These are phyloP conservation scores for Arrhamphus sclerolepis DNA, from an alignment of 2,797 vertebrate species.

Conservation along the genomic window DNA sequence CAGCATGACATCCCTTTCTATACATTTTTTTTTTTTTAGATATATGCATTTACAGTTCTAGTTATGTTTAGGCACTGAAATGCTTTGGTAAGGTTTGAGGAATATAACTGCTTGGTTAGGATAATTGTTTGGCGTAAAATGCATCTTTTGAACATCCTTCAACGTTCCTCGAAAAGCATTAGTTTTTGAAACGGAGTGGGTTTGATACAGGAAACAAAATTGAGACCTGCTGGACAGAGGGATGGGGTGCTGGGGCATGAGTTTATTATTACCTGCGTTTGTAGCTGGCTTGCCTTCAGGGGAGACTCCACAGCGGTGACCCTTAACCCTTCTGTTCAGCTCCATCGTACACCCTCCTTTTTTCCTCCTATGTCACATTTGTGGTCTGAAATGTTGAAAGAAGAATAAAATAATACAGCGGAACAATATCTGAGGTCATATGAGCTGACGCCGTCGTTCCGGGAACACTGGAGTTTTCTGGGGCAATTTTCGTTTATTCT, in stretches of 20 bases:
- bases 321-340: slow-evolving; percentile 42
- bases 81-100: no score
- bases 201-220: no score
- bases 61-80: no score
- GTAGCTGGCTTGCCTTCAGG: slow-evolving; percentile 61
- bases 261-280: slow-evolving; percentile 67
- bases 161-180: no score
- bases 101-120: no score
- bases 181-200: no score
- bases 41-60: no score
- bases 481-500: slow-evolving; percentile 65
- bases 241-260: slow-evolving; percentile 28
- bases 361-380: slow-evolving; percentile 33
- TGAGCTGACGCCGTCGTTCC: slow-evolving; percentile 45
- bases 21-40: no score
- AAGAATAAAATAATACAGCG: slow-evolving; percentile 58
- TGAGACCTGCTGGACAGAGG: slow-evolving; percentile 1
- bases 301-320: slow-evolving; percentile 57
- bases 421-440: slow-evolving; percentile 69
- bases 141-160: no score
- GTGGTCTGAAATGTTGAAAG: slow-evolving; percentile 54
- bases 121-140: no score
- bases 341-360: slow-evolving; percentile 1
- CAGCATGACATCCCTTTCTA: no score
- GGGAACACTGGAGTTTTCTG: slow-evolving; percentile 51